Evolutionary conservation across 2,888 invertebrate species (phyloP), one percentile per base, ranked within the genome.

Genomic region (Gonocerus acuteangulatus): DNA sequence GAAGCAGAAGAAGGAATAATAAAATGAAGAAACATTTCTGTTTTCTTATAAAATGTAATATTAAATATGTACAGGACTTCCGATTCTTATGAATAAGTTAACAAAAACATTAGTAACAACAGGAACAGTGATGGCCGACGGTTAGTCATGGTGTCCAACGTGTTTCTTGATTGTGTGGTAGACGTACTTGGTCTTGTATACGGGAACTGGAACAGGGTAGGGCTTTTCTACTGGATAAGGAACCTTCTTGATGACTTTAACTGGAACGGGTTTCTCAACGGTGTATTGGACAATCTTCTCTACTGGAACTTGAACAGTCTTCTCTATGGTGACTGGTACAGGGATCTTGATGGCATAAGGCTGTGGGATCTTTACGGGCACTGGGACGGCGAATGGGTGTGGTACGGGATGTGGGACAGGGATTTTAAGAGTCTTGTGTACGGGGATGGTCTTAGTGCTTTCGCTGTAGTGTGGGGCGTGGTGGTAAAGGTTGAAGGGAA

Each of bases 261-360:
- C 66, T 6, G 68, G 66, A 27, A 68, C 66, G 1, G 69, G 69
- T 48, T 68, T 69, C 47, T 68, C 67, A 2, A 69, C 69, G 16
- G 70, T 69, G 64, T 70, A 69, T 7, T 69, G 70, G 23, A 70
- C 69, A 4, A 70, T 67, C 60, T 68, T 69, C 49, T 69, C 69
- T 1, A 70, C 69, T 18, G 67, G 67, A 22, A 68, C 67, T 16
- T 69, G 68, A 6, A 70, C 67, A 2, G 67, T 66, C 49, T 67
- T 67, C 42, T 68, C 67, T 16, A 70, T 70, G 7, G 69, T 68
- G 11, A 70, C 68, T 9, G 70, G 69, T 9, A 68, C 67, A 11
- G 69, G 69, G 45, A 68, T 67, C 54, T 66, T 67, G 32, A 70
- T 67, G 15, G 67, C 65, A 58, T 67, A 66, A 13, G 68, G 67